phyloP scores from a whole-genome alignment of 1,140 invertebrate genomes.

The Vanessa tameamea region DNA sequence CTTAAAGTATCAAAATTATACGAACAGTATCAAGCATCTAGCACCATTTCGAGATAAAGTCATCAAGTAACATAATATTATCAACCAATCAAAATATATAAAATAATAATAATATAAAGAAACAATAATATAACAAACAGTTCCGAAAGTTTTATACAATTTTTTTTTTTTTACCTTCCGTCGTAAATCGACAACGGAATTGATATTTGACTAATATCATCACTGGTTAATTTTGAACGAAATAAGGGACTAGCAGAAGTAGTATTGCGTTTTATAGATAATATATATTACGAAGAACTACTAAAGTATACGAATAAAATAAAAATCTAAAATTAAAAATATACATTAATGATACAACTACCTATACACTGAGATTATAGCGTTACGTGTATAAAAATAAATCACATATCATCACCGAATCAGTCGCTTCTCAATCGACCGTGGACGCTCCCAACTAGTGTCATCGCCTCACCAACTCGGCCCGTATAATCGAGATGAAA shows the following conservation, averaged over 20 bases:
- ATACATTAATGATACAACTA: conserved; percentile 63
- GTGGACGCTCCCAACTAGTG: conserved; percentile 28
- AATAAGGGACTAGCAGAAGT: conserved; percentile 66
- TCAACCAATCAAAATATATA: conserved; percentile 69
- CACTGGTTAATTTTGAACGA: conserved; percentile 68
- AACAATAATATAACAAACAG: conserved; percentile 68
- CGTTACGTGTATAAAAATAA: conserved; percentile 70
- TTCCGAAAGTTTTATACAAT: conserved; percentile 41
- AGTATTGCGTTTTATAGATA: conserved; percentile 60
- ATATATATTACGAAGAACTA: conserved; percentile 32
- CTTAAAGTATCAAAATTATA: conserved; percentile 65
- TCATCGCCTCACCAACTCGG: conserved; percentile 50
- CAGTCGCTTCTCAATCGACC: conserved; percentile 39
- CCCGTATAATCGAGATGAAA: conserved; percentile 35
- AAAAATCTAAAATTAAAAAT: conserved; percentile 40
- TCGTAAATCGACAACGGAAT: conserved; percentile 11
- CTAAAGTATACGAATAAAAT: conserved; percentile 25
- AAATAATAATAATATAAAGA: conserved; percentile 51
- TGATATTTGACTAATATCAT: conserved; percentile 42
- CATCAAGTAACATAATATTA: conserved; percentile 73
- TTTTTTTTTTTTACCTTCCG: conserved; percentile 17
- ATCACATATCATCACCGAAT: conserved; percentile 67
- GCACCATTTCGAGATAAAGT: conserved; percentile 76
- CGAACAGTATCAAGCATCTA: conserved; percentile 70
- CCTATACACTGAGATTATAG: conserved; percentile 68